These are phyloP conservation scores for Lagodon rhomboides DNA, from an alignment of 2,797 vertebrate genomes.

Conservation along the genomic window DNA sequence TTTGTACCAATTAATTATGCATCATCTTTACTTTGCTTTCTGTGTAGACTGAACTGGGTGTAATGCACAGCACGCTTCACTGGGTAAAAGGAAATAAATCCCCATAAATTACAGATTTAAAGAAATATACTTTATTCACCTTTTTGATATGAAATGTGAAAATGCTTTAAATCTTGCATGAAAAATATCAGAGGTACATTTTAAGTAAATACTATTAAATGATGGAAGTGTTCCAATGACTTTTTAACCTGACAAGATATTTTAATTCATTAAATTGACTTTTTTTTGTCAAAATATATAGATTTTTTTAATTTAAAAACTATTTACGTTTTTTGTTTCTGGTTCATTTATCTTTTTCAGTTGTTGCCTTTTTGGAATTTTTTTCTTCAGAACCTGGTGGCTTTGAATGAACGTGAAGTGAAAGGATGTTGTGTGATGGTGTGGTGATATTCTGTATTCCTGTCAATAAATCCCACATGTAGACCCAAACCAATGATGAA, in stretches of 20 bases:
- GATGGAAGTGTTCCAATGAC: not conserved
- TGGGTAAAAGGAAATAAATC: not conserved
- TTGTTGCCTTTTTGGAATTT: not conserved
- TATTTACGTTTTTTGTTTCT: not conserved
- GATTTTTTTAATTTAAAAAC: no score
- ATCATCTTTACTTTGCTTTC: conserved; percentile 71
- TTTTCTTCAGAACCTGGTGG: no score
- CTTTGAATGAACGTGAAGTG: not conserved
- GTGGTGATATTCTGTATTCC: not conserved
- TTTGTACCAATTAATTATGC: conserved; percentile 74
- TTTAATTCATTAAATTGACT: not conserved
- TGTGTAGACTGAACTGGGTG: conserved; percentile 27
- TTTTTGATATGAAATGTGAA: not conserved
- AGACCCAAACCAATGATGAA: not conserved
- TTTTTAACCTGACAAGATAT: not conserved
- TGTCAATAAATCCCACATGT: not conserved
- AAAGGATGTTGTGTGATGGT: not conserved
- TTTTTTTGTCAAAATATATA: not conserved
- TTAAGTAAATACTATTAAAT: not conserved
- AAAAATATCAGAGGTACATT: not conserved
- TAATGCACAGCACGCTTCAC: conserved; percentile 11
- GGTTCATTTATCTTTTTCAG: not conserved
- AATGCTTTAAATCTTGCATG: not conserved
- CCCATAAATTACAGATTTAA: not conserved
- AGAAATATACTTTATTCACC: not conserved